Conservation (phyloP, 1,140 invertebrate genomes). For the Hetaerina americana region DNA sequence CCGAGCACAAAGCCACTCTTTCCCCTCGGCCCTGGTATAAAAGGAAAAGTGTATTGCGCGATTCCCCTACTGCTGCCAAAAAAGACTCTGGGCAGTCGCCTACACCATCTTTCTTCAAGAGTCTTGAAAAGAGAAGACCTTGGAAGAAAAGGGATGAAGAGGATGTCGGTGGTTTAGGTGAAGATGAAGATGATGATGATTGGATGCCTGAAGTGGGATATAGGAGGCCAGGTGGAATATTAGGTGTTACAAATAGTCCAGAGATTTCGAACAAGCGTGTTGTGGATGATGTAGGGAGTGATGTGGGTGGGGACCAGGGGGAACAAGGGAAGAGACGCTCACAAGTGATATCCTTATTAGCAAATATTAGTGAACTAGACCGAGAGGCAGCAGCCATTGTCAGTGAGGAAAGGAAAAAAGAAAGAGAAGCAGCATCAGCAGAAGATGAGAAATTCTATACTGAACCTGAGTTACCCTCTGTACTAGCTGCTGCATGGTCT, state of each 20-base stretch:
- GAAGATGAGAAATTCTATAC: constrained; percentile 24
- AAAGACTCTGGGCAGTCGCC: neutral
- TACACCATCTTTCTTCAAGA: neutral
- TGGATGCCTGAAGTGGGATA: constrained; percentile 23
- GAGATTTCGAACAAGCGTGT: constrained; percentile 26
- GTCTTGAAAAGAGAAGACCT: constrained; percentile 10
- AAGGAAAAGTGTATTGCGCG: constrained; percentile 22
- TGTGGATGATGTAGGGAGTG: constrained; percentile 25
- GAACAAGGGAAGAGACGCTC: constrained; percentile 40
- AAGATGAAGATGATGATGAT: constrained; percentile 18
- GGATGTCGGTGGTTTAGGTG: constrained; percentile 8
- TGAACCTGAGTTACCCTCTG: constrained; percentile 6
- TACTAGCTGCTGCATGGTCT: neutral
- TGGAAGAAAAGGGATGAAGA: constrained; percentile 9
- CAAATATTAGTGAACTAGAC: constrained; percentile 67
- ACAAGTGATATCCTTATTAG: constrained; percentile 44
- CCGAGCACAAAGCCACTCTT: constrained; percentile 21
- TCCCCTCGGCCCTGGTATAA: constrained; percentile 53
- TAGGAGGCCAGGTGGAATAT: constrained; percentile 13
- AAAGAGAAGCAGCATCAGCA: constrained; percentile 23
- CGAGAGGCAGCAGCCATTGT: constrained; percentile 62
- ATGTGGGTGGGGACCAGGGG: constrained; percentile 25
- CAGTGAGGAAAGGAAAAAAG: constrained; percentile 36
- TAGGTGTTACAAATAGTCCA: constrained; percentile 13
- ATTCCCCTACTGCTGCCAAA: neutral